Base-by-base conservation (phyloP, 2,113 vertebrate species). In the Blennius ocellaris region DNA sequence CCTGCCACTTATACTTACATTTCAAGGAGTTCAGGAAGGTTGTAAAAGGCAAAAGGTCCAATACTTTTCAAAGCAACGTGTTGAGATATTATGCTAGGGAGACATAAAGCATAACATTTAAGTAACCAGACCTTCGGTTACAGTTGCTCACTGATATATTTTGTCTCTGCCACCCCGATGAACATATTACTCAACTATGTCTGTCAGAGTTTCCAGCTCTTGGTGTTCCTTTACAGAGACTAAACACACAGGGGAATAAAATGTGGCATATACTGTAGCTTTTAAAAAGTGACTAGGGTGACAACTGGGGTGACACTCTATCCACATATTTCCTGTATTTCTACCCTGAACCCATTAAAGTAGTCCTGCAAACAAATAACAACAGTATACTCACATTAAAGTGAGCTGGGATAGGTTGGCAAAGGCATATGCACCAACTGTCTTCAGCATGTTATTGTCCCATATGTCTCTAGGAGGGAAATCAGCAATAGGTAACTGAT, bases 1-100 rank as follows among this genome's bases (percentile, higher is more conserved):
- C 15, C 37, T 45, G 51, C 17, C 44, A 41, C 39, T 41, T n/a
- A 37, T 52, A 91, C 92, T 83, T 65, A 94, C 94, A 94, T 86
- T 11, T 89, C 79, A 5, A 3, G 17, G 43, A 95, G 90, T 49
- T 87, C 77, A 6, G 92, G 79, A 10, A 94, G 93, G 60, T 93
- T 61, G 8, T 62, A 87, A 79, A 95, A 94, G 5, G 91, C 90
- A 30, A 52, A 88, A 11, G 80, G 61, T 45, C 57, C 80, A 0
- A 94, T 93, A 3, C 7, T 66, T 68, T 87, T 64, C 59, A 95
- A 72, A 2, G 53, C 84, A 0, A 50, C 69, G 7, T 94, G 94
- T 63, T 84, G 82, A 12, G 89, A 88, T 69, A 95, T 80, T 44
- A 55, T 7, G 59, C 94, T 95, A 12, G 17, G 8, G 30, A 72